A percentile compares a stretch with the other conserved stretches of the same genome.
Conservation (phyloP, 2,888 invertebrate genomes). For the Rhagium mordax region DNA sequence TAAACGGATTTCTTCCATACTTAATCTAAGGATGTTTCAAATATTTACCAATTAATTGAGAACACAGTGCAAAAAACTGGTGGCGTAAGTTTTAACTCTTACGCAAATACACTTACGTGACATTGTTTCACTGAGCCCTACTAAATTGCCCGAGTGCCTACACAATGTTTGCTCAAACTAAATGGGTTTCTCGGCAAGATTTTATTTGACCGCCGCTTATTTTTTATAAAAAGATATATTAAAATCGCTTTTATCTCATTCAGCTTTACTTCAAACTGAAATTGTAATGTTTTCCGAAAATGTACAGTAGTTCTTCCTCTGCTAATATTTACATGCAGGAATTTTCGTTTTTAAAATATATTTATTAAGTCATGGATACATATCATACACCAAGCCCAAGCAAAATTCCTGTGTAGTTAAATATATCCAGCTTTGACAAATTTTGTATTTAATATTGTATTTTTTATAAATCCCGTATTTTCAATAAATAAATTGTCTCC, state of each 20-base stretch:
- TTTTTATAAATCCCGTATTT: conserved; percentile 27
- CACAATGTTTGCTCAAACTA: not conserved
- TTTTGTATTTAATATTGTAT: conserved; percentile 28
- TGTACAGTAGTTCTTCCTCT: conserved; percentile 26
- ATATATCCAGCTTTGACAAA: not conserved
- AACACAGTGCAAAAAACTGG: not conserved
- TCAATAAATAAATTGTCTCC: conserved; percentile 19
- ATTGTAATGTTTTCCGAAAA: not conserved
- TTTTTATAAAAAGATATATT: not conserved
- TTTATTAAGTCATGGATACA: not conserved
- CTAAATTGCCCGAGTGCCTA: not conserved
- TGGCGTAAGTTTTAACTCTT: not conserved
- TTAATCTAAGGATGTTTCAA: not conserved
- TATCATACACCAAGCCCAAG: conserved; percentile 11
- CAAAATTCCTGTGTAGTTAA: conserved; percentile 14
- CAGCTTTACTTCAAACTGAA: not conserved
- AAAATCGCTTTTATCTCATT: not conserved
- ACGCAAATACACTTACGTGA: not conserved
- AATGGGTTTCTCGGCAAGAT: not conserved
- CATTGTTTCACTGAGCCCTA: not conserved
- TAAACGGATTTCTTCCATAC: not conserved
- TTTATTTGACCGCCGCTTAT: conserved; percentile 1
- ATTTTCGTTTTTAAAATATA: not conserved
- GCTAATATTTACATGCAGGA: conserved; percentile 6
- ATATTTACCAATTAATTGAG: not conserved